Percentiles rank a stretch among this genome's conserved stretches.
These are phyloP conservation scores for Embiotoca jacksoni DNA, from an alignment of 2,113 vertebrate genomes.

Conservation along the genomic window DNA sequence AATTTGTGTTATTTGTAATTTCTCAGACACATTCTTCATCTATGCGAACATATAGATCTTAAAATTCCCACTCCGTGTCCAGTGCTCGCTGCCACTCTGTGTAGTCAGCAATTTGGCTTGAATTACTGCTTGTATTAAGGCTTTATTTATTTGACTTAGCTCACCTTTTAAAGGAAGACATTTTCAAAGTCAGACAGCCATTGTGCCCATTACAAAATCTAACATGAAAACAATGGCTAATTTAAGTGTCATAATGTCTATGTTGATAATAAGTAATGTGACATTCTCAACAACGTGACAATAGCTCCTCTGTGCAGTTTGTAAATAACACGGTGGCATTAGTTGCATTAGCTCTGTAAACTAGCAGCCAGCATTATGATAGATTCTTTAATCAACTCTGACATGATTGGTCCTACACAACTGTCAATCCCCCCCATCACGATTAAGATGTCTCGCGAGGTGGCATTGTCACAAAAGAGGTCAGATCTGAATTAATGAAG, in stretches of 20 bases:
- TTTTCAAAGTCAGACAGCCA: background rate
- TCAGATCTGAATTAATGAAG: too few relatives aligned
- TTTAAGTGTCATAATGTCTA: background rate
- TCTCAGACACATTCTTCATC: background rate
- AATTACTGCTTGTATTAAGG: slow-evolving; percentile 28
- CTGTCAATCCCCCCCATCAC: too few relatives aligned
- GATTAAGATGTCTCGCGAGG: too few relatives aligned
- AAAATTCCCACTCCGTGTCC: background rate
- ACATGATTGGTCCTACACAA: too few relatives aligned
- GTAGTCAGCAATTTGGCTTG: slow-evolving; percentile 34
- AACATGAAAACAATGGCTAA: slow-evolving; percentile 3
- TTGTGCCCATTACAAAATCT: background rate
- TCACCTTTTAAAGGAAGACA: slow-evolving; percentile 2
- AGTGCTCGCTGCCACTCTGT: background rate
- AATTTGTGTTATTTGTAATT: too few relatives aligned
- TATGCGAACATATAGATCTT: background rate
- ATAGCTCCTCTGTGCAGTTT: slow-evolving; percentile 1
- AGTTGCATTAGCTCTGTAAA: too few relatives aligned
- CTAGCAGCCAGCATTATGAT: background rate
- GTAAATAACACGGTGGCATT: too few relatives aligned
- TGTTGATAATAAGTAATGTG: slow-evolving; percentile 1
- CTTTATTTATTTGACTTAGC: slow-evolving; percentile 12
- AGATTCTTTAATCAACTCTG: background rate
- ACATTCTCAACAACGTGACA: background rate
- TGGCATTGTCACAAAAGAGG: too few relatives aligned